Base-by-base conservation (phyloP, 2,888 invertebrate species). In the Chironomus riparius region DNA sequence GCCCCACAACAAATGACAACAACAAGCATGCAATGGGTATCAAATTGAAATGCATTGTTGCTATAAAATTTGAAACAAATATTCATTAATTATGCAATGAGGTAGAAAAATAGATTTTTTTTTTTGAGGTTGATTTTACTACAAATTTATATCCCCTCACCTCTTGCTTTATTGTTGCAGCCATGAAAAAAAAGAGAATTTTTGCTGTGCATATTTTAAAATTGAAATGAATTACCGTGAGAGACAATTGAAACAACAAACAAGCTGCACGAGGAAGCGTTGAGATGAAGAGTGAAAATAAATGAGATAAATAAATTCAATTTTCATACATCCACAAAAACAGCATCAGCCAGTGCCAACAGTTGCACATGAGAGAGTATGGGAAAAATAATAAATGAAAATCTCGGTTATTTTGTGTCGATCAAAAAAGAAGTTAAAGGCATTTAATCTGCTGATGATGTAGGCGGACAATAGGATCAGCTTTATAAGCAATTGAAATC, bases 1-100 rank as follows among this genome's bases (percentile, higher is more conserved):
- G 56, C 56, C 10, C 1, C 38, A 38, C 38, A 28, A 38, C 2
- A 38, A 38, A 56, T 56, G 56, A 56, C 56, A 56, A 15, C 56
- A 56, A 18, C 56, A 13, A 18, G 56, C 18, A 38, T 56, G 18
- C 56, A 56, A 15, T 56, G 15, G 56, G 18, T 56, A 18, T 15
- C n/a, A 50, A 56, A 56, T 56, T 65, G 65, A 13, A 13, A 65
- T 18, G 65, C 10, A 65, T 65, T 21, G 22, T 65, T 38, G 38
- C 38, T 65, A 13, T 13, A 65, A 22, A 13, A 13, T 65, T 21
- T 65, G 62, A 65, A 65, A 65, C 65, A 65, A 65, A 65, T 65
- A 24, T 65, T 65, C 65, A 65, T 65, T 65, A 65, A 65, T 65
- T 65, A 65, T 65, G 65, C 65, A 65, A 65, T 65, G 65, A 21